phyloP scores from a whole-genome alignment of 2,797 vertebrate species.

The Galago senegalensis region DNA sequence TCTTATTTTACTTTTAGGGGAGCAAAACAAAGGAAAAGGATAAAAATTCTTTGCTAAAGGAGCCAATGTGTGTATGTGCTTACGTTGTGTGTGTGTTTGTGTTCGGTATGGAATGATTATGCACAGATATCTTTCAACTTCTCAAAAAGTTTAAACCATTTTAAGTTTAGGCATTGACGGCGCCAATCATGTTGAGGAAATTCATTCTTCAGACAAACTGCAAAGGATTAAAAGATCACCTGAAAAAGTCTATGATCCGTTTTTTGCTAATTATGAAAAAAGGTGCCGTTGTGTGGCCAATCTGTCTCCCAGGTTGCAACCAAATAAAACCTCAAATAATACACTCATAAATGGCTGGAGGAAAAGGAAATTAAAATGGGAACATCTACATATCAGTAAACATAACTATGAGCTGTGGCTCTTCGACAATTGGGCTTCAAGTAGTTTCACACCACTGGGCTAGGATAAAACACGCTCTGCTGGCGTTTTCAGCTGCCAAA shows the following conservation, averaged over 20 bases:
- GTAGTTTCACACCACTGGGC: constrained; percentile 84
- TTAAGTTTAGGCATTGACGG: constrained; percentile 58
- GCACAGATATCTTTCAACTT: neutral
- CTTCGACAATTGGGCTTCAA: constrained; percentile 76
- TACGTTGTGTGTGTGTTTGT: neutral
- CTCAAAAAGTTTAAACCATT: constrained; percentile 39
- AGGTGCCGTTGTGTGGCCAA: constrained; percentile 11
- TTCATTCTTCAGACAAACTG: constrained; percentile 8
- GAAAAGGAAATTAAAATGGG: constrained; percentile 60
- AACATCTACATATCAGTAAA: constrained; percentile 67
- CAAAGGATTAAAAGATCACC: constrained; percentile 47
- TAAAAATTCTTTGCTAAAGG: neutral
- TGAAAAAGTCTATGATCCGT: constrained; percentile 56
- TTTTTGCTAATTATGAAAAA: constrained; percentile 70
- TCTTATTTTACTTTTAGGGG: constrained; percentile 4
- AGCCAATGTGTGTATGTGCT: neutral
- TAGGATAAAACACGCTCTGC: constrained; percentile 82
- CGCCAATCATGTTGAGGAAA: constrained; percentile 47
- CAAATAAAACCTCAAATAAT: constrained; percentile 63
- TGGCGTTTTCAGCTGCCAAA: constrained; percentile 90
- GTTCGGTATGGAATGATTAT: neutral
- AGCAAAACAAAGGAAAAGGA: constrained; percentile 11
- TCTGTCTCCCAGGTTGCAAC: constrained; percentile 55
- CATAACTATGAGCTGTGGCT: constrained; percentile 64
- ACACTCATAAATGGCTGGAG: constrained; percentile 57